phyloP scores from a whole-genome alignment of 2,113 vertebrate species.

The Pseudopodoces humilis region DNA sequence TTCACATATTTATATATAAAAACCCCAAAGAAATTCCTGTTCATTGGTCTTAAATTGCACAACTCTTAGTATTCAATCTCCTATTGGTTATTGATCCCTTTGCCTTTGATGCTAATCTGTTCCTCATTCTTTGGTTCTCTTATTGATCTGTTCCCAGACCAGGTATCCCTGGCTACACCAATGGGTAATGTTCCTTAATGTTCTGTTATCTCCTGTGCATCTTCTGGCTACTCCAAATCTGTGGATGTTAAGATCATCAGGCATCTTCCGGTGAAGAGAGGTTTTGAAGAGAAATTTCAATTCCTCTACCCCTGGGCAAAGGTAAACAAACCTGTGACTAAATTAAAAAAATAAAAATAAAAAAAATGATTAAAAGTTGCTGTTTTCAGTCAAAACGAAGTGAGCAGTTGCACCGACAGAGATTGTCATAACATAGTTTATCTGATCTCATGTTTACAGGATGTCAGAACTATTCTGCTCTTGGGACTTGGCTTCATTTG shows the following conservation, averaged over 20 bases:
- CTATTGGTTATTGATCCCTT: background rate
- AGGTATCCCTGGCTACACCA: background rate
- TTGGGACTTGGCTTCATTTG: background rate
- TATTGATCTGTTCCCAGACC: background rate
- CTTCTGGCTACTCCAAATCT: background rate
- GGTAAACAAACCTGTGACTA: accelerated
- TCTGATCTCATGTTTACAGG: background rate
- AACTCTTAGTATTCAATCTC: background rate
- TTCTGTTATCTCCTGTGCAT: background rate
- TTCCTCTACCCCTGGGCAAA: background rate
- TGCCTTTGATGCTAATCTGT: background rate
- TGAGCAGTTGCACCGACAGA: background rate
- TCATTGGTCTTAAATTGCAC: background rate
- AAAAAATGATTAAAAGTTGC: background rate
- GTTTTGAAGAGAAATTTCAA: background rate
- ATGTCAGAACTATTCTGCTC: background rate
- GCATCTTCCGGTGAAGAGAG: background rate
- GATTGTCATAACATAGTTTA: background rate
- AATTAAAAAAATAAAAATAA: background rate
- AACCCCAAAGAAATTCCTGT: background rate
- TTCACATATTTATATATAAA: background rate
- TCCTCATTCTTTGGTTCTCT: background rate
- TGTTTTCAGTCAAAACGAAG: background rate
- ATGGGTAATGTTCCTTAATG: background rate
- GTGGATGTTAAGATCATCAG: background rate